These are phyloP conservation scores for Montipora capricornis DNA, from an alignment of 64 coral and sea anemone genomes.

Conservation along the genomic window DNA sequence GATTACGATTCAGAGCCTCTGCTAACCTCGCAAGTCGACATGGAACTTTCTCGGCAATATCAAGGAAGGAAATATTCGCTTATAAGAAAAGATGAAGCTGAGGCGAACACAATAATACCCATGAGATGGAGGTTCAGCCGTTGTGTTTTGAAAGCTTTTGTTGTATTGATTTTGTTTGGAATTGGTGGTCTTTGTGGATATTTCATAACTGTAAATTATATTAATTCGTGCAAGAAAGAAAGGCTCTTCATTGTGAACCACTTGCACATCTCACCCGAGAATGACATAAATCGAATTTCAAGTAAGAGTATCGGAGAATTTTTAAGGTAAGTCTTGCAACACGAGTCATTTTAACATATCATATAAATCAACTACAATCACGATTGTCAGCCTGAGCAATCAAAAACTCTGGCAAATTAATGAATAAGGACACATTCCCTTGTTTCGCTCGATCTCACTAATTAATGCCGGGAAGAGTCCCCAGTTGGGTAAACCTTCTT, in stretches of 20 bases:
- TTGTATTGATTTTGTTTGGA: constrained; percentile 3
- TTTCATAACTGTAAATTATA: neutral
- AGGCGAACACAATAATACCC: constrained; percentile 13
- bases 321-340: constrained; percentile 18
- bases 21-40: constrained; percentile 13
- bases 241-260: neutral
- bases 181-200: constrained; percentile 16
- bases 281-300: neutral
- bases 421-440: too few relatives aligned
- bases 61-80: constrained; percentile 7
- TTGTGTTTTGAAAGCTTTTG: neutral
- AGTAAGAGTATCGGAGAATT: neutral
- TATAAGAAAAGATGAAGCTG: constrained; percentile 1
- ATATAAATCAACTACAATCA: neutral
- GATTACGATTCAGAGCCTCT: constrained; percentile 32
- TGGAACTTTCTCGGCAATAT: constrained; percentile 28
- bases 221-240: neutral
- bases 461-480: too few relatives aligned
- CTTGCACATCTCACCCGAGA: neutral
- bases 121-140: constrained; percentile 19
- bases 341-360: neutral
- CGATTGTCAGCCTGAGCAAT: too few relatives aligned
- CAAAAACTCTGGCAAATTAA: too few relatives aligned
- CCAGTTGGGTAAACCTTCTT: too few relatives aligned
- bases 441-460: too few relatives aligned